Evolutionary conservation across 2,113 vertebrate species (phyloP), one percentile per base, ranked within the genome.

Genomic region (Corapipo altera): DNA sequence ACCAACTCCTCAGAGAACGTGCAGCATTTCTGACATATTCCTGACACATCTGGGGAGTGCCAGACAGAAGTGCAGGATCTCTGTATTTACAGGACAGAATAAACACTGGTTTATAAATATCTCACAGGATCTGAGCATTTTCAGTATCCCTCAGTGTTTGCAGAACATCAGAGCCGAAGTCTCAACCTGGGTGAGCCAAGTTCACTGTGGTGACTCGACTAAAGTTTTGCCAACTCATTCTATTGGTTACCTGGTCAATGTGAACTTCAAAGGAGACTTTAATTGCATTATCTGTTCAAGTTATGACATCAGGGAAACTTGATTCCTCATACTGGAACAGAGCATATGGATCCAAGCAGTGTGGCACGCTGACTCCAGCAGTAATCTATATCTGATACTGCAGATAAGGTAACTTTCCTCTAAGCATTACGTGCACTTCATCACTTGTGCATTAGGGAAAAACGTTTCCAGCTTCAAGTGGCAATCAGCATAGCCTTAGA

Each of bases 321-420:
- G 95, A 96, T 86, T 85, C 94, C 91, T 95, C 81, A 9, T 62
- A 23, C 35, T 1, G 51, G 90, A 59, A 74, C 88, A 44, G 90
- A 7, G 89, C 0, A 80, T 84, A 59, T 93, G 95, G 84, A 66
- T 94, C 78, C 81, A 85, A 72, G 73, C 86, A 28, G 85, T 15
- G 64, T 93, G 93, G 88, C 90, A 5, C 46, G 74, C 93, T 95
- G 91, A 95, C 91, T 96, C 86, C 80, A 96, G 86, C 92, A 92
- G 89, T 97, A 95, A 95, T 95, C 92, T 96, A 88, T 96, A 96
- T 95, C 95, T 96, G 97, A 97, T 97, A 14, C 90, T 93, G 66
- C 88, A 96, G 94, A 96, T 96, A 97, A 97, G 96, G 90, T 95
- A 93, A 96, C 93, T 96, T 96, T 96, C 93, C 93, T 96, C 48